Base-by-base conservation (phyloP, 2,113 vertebrate genomes). In the Halichoerus grypus region DNA sequence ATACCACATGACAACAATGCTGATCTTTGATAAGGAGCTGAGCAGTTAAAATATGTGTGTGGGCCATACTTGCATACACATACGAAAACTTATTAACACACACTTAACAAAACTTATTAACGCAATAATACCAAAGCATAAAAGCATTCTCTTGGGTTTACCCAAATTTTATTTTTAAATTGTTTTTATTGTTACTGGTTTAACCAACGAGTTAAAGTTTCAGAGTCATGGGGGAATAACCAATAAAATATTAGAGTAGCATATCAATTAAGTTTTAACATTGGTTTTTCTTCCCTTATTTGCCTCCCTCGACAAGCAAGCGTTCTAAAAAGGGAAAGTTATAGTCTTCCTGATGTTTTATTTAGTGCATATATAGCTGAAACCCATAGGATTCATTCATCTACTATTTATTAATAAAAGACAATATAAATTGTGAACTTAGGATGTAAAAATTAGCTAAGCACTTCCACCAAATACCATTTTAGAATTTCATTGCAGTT, bases 401-500 rank as follows among this genome's bases (percentile, higher is more conserved):
- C 33, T 65, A 85, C 49, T 89, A 55, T 67, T 77, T 88, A 88
- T 5, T 83, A 57, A 51, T 69, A 76, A 91, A 49, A 39, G 77
- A 77, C 7, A 19, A n/a, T 51, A 59, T 42, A 92, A 88, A 81
- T 63, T 51, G 26, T 79, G 63, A 69, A 96, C 71, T 93, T 93
- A 89, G 24, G 39, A 77, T 55, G 31, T 59, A 61, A 84, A 81
- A 67, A 72, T 61, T 69, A 63, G 86, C 61, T 51, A 88, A 88
- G 57, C 55, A 96, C 76, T 90, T 79, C 46, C 28, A 79, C 36
- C 33, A 69, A 67, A 96, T 72, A 76, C 49, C 57, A 90, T 55
- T 85, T 92, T 63, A 87, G 33, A 95, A 87, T 71, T 72, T 82
- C 46, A 89, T 0, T 69, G 51, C 49, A 90, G n/a, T 53, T 90